A percentile compares a stretch with the other conserved stretches of the same genome.
phyloP scores from a whole-genome alignment of 92 coral and sea anemone species.

The Epizoanthus illoricatus region DNA sequence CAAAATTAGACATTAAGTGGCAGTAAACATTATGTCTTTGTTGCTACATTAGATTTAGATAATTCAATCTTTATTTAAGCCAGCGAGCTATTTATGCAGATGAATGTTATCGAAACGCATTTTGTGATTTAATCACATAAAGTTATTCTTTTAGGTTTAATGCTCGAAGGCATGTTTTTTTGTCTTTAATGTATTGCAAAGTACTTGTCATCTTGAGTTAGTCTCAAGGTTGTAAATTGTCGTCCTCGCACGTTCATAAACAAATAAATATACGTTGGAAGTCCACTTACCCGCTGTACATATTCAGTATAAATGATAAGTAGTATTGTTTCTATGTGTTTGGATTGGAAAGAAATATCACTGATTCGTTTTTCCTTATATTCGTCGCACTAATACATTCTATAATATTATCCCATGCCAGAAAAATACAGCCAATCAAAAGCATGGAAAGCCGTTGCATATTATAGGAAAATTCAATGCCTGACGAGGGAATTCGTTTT shows the following conservation, averaged over 20 bases:
- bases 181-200: not conserved
- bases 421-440: no score
- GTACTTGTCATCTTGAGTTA: not conserved
- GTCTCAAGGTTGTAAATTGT: not conserved
- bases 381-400: no score
- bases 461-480: no score
- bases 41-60: slow-evolving; percentile 6
- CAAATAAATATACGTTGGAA: not conserved
- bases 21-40: not conserved
- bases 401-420: no score
- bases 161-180: slow-evolving; percentile 27
- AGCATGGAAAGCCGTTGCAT: no score
- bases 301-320: no score
- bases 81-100: slow-evolving; percentile 22
- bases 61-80: slow-evolving; percentile 17
- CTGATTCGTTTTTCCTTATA: no score
- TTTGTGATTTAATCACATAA: slow-evolving; percentile 31
- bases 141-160: not conserved
- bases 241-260: slow-evolving; percentile 5
- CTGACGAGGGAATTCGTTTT: no score
- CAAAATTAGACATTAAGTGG: slow-evolving; percentile 6
- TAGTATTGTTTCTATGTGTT: no score
- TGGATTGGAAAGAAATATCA: no score
- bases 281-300: no score
- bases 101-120: slow-evolving; percentile 8